Evolutionary conservation across 2,888 invertebrate species (phyloP), one percentile per base, ranked within the genome.

Genomic region (Zonitis immaculata): DNA sequence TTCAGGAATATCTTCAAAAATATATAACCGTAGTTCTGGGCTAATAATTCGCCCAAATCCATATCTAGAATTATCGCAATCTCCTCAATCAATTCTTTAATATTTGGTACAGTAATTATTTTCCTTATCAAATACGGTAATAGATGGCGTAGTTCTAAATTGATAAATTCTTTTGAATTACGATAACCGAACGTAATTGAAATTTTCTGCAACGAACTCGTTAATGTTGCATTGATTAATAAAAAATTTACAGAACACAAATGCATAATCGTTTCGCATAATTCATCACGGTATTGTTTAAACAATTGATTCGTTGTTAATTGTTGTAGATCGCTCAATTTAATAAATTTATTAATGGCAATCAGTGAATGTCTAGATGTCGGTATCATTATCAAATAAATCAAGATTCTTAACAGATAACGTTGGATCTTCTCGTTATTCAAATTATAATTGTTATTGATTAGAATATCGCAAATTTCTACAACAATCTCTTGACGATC

Each of bases 1-100:
- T 83, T 82, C 49, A 90, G 75, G 67, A 85, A 85, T 2, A 87
- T 77, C 58, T 89, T 81, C 1, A 88, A 81, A 61, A 88, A 90
- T 46, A 88, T 84, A 45, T 85, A 82, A 46, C 87, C 81, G 66
- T 87, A 87, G 51, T 86, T 82, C 50, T 80, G 82, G 1, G 80
- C 78, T 11, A 89, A 75, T 61, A 88, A 80, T 32, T 84, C 82
- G 0, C 82, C 76, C 16, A 83, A 76, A 3, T 82, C 80, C 54
- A 80, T 78, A 62, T 81, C 81, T 8, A 82, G 80, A 22, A 83
- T 69, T 0, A 77, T 77, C 0, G 85, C 82, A 42, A 87, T 79
- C 67, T 87, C 86, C 57, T 81, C 79, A 44, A 89, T 80, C 59
- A 89, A 81, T 1, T 78, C 78, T 32, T 80, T 79, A 0, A 83